Evolutionary conservation across 2,888 invertebrate genomes (phyloP).

Genomic region (Bugulina stolonifera): DNA sequence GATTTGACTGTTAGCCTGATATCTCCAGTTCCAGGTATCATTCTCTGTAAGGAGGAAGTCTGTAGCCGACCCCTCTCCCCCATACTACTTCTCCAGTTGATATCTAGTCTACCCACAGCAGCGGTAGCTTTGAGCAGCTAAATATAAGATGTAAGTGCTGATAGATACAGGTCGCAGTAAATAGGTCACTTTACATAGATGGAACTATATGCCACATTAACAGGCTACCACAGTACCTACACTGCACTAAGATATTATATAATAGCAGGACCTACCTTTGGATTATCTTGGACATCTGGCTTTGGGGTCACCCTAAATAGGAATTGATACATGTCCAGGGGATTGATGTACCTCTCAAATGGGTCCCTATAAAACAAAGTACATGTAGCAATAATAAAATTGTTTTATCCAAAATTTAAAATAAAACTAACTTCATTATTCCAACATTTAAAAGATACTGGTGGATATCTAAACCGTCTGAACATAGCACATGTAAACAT

Average conservation of each 20-base stretch:
- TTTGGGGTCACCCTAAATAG: constrained; percentile 83
- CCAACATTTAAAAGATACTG: too few species aligned
- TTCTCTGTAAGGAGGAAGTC: constrained; percentile 86
- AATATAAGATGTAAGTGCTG: too few species aligned
- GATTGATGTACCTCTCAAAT: constrained; percentile 60
- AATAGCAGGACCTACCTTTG: constrained; percentile 40
- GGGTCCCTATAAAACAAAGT: constrained; percentile 3
- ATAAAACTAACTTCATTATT: too few species aligned
- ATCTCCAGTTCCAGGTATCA: constrained; percentile 86
- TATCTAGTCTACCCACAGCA: constrained; percentile 84
- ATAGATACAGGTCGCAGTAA: too few species aligned
- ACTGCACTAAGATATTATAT: too few species aligned
- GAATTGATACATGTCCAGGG: constrained; percentile 87
- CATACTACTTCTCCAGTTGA: constrained; percentile 93
- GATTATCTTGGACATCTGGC: constrained; percentile 68
- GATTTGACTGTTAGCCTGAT: constrained; percentile 77
- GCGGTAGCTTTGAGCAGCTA: constrained; percentile 63
- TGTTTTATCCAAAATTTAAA: neutral
- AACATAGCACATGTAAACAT: too few species aligned
- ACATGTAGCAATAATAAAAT: neutral
- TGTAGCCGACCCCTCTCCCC: constrained; percentile 94
- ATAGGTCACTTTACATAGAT: too few species aligned
- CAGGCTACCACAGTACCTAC: too few species aligned
- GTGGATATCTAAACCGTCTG: too few species aligned
- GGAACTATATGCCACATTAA: too few species aligned